These are phyloP conservation scores for Nomada flava DNA, from an alignment of 2,888 invertebrate genomes.

Conservation along the genomic window DNA sequence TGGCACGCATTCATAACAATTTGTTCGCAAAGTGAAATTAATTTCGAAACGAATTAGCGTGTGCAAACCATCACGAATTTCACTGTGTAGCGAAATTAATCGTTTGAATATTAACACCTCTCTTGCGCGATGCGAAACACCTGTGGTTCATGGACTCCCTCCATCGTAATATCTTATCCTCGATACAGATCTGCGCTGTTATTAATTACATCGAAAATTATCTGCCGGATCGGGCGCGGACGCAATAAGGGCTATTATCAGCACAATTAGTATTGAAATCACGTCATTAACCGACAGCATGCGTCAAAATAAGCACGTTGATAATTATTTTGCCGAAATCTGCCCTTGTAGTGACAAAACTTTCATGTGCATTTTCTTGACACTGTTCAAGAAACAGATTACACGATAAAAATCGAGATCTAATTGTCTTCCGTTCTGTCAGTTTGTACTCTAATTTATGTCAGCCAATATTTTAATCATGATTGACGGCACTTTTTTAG, in stretches of 20 bases:
- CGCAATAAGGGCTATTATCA: conserved; percentile 20
- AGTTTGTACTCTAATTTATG: background rate
- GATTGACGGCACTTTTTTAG: background rate
- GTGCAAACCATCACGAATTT: conserved; percentile 12
- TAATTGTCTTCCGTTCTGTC: background rate
- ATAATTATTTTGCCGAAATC: background rate
- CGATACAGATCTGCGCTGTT: conserved; percentile 38
- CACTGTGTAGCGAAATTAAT: conserved; percentile 27
- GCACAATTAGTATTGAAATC: conserved; percentile 27
- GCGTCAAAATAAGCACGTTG: background rate
- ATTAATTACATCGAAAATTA: conserved; percentile 48
- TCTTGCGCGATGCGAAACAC: conserved; percentile 21
- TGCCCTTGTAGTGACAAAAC: too few species aligned
- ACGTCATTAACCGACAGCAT: background rate
- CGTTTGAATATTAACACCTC: conserved; percentile 51
- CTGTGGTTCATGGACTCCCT: conserved; percentile 38
- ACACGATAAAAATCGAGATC: background rate
- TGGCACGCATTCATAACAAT: background rate
- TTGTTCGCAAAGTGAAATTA: conserved; percentile 12
- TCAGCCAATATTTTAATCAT: background rate
- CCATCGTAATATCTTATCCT: conserved; percentile 21
- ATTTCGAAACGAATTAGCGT: conserved; percentile 6
- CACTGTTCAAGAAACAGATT: background rate
- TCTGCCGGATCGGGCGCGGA: conserved; percentile 8
- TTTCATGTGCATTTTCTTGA: background rate